phyloP scores from a whole-genome alignment of 1,140 invertebrate species.

The Drosophila takahashii region DNA sequence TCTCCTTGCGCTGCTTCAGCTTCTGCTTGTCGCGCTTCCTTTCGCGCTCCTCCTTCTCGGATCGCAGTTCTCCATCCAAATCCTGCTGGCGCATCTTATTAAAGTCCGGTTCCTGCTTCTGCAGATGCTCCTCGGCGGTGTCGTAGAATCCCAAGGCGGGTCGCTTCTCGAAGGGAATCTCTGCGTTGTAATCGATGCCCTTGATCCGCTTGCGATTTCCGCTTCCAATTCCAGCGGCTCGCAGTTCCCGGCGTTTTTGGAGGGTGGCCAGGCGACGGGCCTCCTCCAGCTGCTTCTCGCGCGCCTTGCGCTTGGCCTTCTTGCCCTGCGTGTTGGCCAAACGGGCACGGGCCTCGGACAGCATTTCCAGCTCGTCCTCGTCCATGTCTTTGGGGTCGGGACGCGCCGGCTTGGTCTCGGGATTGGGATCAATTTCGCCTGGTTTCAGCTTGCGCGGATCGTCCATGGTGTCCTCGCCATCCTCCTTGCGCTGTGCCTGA shows the following conservation, averaged over 20 bases:
- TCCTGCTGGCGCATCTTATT: conserved; percentile 95
- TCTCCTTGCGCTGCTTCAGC: conserved; percentile 97
- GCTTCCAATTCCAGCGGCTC: conserved; percentile 97
- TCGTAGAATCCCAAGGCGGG: conserved; percentile 97
- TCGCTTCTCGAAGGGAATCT: conserved; percentile 98
- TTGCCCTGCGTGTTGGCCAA: conserved; percentile 99
- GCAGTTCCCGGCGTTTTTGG: conserved; percentile 97
- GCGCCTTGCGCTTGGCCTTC: conserved; percentile 99
- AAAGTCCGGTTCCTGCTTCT: conserved; percentile 95
- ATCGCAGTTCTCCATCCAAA: conserved; percentile 95
- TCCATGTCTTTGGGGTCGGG: conserved; percentile 99
- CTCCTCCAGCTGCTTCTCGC: conserved; percentile 99
- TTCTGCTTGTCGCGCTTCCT: conserved; percentile 96
- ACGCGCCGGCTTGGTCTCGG: conserved; percentile 99
- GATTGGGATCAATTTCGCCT: conserved; percentile 99
- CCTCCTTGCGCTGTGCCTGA: conserved; percentile 99
- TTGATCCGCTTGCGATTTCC: conserved; percentile 81
- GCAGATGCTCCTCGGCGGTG: conserved; percentile 94
- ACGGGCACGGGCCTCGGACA: conserved; percentile 98
- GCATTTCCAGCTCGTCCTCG: conserved; percentile 99
- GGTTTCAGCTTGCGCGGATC: conserved; percentile 99
- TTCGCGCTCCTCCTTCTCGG: conserved; percentile 95
- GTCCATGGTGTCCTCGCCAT: conserved; percentile 95
- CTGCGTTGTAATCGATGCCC: conserved; percentile 98
- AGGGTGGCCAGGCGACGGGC: conserved; percentile 97